Percentiles rank a stretch among this genome's conserved stretches.
Evolutionary conservation across 2,797 vertebrate genomes (phyloP).

Genomic region (Syncerus caffer): DNA sequence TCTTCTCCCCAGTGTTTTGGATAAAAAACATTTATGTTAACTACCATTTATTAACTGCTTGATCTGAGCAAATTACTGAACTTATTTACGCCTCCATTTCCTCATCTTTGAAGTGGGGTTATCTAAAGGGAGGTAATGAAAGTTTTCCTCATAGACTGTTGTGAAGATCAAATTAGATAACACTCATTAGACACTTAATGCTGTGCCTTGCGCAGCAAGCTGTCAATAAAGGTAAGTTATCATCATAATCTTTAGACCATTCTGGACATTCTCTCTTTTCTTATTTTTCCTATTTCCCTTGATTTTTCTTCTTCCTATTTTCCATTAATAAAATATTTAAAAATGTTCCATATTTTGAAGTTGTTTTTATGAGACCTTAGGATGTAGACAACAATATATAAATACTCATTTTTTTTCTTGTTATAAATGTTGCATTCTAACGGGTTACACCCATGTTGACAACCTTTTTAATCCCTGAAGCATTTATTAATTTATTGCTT

Average conservation of each 20-base stretch:
- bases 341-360: neutral
- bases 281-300: neutral
- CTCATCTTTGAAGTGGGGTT: neutral
- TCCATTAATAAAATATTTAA: neutral
- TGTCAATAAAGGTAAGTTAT: neutral
- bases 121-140: neutral
- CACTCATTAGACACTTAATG: neutral
- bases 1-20: neutral
- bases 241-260: neutral
- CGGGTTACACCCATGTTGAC: neutral
- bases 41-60: neutral
- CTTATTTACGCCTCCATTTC: neutral
- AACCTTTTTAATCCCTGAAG: neutral
- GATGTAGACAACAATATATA: neutral
- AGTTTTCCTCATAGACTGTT: neutral
- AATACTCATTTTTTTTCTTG: neutral
- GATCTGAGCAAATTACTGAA: neutral
- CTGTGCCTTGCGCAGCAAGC: neutral
- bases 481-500: neutral
- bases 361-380: neutral
- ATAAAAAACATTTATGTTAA: neutral
- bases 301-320: neutral
- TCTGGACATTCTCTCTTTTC: neutral
- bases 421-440: neutral
- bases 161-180: neutral